phyloP scores from a whole-genome alignment of 2,888 invertebrate species.

The Dione vanillae region DNA sequence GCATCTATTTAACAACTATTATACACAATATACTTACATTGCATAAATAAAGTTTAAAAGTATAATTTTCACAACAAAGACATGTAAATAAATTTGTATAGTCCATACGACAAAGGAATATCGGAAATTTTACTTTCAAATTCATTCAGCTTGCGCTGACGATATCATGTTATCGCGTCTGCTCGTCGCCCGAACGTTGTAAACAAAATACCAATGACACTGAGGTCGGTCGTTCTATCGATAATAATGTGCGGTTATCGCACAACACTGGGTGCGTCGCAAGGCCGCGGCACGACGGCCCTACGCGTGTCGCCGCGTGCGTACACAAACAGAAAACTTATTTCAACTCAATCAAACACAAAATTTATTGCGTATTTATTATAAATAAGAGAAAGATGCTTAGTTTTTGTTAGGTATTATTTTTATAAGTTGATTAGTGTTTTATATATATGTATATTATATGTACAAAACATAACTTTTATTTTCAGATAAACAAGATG shows the following conservation, averaged over 20 bases:
- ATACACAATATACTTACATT: not conserved
- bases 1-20: not conserved
- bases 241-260: constrained; percentile 68
- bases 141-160: constrained; percentile 40
- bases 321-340: constrained; percentile 57
- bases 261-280: constrained; percentile 73
- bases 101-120: constrained; percentile 19
- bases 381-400: constrained; percentile 39
- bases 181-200: constrained; percentile 65
- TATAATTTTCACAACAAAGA: constrained; percentile 25
- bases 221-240: constrained; percentile 69
- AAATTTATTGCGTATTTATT: constrained; percentile 48
- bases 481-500: constrained; percentile 75
- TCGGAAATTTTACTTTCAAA: constrained; percentile 39
- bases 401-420: constrained; percentile 31
- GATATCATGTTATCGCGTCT: constrained; percentile 62
- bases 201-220: constrained; percentile 82
- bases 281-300: constrained; percentile 75
- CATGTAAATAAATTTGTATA: not conserved
- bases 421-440: not conserved
- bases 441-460: not conserved
- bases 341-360: constrained; percentile 57
- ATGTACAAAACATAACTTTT: constrained; percentile 41
- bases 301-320: constrained; percentile 56
- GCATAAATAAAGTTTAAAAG: constrained; percentile 19